phyloP scores from a whole-genome alignment of 2,888 invertebrate species.

The Lingula anatina region DNA sequence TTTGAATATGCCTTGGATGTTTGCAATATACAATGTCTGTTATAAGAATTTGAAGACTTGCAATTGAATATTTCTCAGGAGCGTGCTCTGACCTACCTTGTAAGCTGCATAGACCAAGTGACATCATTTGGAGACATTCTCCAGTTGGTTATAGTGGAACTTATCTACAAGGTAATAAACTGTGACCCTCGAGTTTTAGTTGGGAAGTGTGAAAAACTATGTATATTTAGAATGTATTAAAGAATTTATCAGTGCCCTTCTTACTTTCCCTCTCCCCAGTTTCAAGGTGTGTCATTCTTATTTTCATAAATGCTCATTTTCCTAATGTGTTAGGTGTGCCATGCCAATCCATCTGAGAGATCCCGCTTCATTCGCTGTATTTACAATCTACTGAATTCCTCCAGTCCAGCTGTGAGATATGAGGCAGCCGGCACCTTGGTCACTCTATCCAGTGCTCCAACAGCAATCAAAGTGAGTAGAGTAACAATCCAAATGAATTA shows the following conservation, averaged over 20 bases:
- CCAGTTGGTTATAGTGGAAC: constrained; percentile 95
- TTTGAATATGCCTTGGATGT: too few species aligned
- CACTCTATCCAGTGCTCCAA: constrained; percentile 94
- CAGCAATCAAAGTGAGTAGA: constrained; percentile 75
- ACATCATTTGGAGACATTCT: constrained; percentile 89
- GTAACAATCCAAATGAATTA: too few species aligned
- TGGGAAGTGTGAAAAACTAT: too few species aligned
- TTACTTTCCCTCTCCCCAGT: background rate
- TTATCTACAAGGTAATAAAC: constrained; percentile 99
- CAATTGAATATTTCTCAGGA: constrained; percentile 62
- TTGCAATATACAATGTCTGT: too few species aligned
- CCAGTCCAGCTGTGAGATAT: constrained; percentile 94
- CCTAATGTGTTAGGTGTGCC: constrained; percentile 73
- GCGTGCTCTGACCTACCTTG: constrained; percentile 84
- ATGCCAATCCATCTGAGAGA: constrained; percentile 90
- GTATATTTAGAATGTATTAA: too few species aligned
- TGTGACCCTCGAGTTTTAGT: too few species aligned
- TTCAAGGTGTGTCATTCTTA: background rate
- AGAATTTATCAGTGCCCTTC: background rate
- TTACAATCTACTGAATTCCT: constrained; percentile 90
- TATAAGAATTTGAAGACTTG: too few species aligned
- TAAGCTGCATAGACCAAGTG: constrained; percentile 88
- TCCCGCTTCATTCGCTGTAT: constrained; percentile 97
- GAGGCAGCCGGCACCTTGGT: constrained; percentile 98
- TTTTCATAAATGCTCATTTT: too few species aligned